Base-by-base conservation (phyloP, 2,888 invertebrate species). In the Hermaeophaga mercurialis region DNA sequence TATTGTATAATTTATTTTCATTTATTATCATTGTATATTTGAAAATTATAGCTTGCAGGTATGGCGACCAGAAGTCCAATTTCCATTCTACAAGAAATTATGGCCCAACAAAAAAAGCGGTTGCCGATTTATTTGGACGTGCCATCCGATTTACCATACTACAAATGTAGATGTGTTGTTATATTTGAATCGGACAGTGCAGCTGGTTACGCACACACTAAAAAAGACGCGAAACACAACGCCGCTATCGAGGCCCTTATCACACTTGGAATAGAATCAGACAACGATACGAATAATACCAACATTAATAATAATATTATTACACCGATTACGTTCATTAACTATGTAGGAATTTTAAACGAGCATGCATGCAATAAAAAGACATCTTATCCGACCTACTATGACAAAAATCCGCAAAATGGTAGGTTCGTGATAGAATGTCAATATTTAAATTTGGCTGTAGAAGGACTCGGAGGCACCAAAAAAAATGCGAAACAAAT, bases 31-130 rank as follows among this genome's bases (percentile, higher is more conserved):
- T n/a, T n/a, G n/a, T n/a, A n/a, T n/a, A n/a, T n/a, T n/a, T n/a
- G n/a, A n/a, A n/a, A n/a, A n/a, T n/a, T n/a, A n/a, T n/a, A n/a
- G n/a, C n/a, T n/a, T n/a, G n/a, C n/a, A n/a, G n/a, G n/a, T n/a
- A n/a, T n/a, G n/a, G n/a, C n/a, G n/a, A n/a, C n/a, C n/a, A 66
- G 63, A 64, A 63, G 61, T n/a, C 59, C 66, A 8, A 56, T 64
- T 41, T 66, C 66, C 3, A 34, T 64, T 33, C 48, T 66, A 15
- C 61, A 66, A 61, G 66, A 66, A 59, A 48, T 61, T 8, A 33
- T 54, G 48, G 58, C 47, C 1, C 17, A 54, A 12, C 19, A 54
- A 22, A 48, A 54, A 19, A 11, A 41, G 12, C 2, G 22, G 17
- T 1, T 41, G 8, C 64, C 66, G 3, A 31, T 45, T 24, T 65